These are phyloP conservation scores for Porites evermanni DNA, from an alignment of 92 coral and sea anemone genomes.

Conservation along the genomic window DNA sequence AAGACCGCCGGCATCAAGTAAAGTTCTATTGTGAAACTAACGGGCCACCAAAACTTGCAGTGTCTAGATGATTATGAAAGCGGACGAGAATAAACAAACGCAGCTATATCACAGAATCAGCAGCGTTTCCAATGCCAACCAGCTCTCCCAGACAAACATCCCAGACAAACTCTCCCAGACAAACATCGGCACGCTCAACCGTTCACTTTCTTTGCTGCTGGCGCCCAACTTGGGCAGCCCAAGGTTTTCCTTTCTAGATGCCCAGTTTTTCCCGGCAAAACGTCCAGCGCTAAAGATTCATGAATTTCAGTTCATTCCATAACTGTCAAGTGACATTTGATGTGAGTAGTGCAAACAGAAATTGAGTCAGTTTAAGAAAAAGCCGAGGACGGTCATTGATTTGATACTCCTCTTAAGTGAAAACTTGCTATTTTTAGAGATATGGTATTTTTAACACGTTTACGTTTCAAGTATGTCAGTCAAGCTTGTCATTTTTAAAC, in stretches of 20 bases:
- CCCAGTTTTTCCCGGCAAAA: neutral
- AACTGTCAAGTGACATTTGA: too few relatives aligned
- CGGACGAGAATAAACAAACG: slow-evolving; percentile 45
- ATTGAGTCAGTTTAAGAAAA: too few relatives aligned
- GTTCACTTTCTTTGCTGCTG: neutral
- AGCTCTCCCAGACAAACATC: neutral
- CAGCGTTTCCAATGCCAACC: slow-evolving; percentile 7
- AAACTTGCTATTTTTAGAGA: too few relatives aligned
- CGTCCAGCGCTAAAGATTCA: too few relatives aligned
- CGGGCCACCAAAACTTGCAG: slow-evolving; percentile 56
- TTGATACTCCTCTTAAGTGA: too few relatives aligned
- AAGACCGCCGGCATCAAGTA: slow-evolving; percentile 37
- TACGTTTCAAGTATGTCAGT: too few relatives aligned
- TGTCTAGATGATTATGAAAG: slow-evolving; percentile 34
- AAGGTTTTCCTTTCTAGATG: neutral
- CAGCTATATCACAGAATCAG: slow-evolving; percentile 22
- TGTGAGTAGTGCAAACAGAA: too few relatives aligned
- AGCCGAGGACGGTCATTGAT: too few relatives aligned
- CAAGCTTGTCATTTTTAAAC: too few relatives aligned
- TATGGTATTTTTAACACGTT: too few relatives aligned
- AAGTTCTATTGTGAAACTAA: slow-evolving; percentile 40
- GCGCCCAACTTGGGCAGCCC: neutral
- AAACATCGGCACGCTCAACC: neutral
- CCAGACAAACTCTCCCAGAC: too few relatives aligned
- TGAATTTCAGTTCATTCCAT: too few relatives aligned